A percentile compares a stretch with the other conserved stretches of the same genome.
Conservation (phyloP, 1,140 invertebrate species). For the Pseudobourletiella spinata region DNA sequence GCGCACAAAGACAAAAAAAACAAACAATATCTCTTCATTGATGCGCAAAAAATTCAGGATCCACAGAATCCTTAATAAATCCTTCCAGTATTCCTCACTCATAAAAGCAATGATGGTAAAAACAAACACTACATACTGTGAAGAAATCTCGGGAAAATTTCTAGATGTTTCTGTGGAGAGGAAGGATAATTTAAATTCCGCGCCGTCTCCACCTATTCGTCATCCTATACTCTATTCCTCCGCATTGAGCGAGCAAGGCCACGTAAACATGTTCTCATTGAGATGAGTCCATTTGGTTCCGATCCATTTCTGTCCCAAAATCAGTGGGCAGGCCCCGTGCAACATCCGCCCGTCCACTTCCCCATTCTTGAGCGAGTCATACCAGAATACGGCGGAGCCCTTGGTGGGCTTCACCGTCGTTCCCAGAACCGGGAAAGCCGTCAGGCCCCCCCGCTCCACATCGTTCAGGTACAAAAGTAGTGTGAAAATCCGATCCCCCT, state of each 20-base stretch:
- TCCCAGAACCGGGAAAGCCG: constrained; percentile 28
- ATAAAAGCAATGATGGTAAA: too few relatives aligned
- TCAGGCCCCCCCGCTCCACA: constrained; percentile 21
- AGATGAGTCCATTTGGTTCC: constrained; percentile 32
- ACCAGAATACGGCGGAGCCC: constrained; percentile 27
- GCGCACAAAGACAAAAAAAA: too few relatives aligned
- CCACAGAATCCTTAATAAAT: too few relatives aligned
- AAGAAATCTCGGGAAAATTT: too few relatives aligned
- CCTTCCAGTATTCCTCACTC: too few relatives aligned
- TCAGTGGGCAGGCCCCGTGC: constrained; percentile 23
- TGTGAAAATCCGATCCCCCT: constrained; percentile 26
- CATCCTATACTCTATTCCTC: too few relatives aligned
- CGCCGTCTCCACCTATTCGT: too few relatives aligned
- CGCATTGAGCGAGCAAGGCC: constrained; percentile 24
- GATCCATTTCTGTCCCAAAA: constrained; percentile 25
- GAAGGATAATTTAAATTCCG: too few relatives aligned
- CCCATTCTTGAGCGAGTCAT: constrained; percentile 22
- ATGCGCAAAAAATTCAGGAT: too few relatives aligned
- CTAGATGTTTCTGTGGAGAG: too few relatives aligned
- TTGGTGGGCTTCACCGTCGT: constrained; percentile 23
- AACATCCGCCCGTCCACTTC: constrained; percentile 25
- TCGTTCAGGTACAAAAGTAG: constrained; percentile 30
- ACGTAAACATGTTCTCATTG: constrained; percentile 24
- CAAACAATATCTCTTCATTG: too few relatives aligned
- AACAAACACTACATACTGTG: too few relatives aligned